phyloP scores from a whole-genome alignment of 1,140 invertebrate species.

The Lycorma delicatula region DNA sequence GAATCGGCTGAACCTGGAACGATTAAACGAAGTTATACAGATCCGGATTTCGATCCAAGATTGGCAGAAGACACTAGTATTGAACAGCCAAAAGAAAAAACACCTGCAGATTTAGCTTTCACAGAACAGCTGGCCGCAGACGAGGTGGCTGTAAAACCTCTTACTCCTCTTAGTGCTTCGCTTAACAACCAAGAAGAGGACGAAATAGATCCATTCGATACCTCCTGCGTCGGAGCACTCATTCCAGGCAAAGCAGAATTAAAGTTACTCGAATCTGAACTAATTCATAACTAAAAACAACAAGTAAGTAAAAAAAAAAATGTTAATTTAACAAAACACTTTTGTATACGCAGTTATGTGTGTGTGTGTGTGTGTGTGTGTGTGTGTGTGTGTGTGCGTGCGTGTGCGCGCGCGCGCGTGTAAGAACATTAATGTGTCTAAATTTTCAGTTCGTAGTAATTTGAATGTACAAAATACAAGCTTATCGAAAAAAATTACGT shows the following conservation, averaged over 20 bases:
- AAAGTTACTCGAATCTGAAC: slow-evolving; percentile 60
- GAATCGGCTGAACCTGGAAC: slow-evolving; percentile 4
- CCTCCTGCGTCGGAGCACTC: slow-evolving; percentile 60
- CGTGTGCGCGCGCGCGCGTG: too few species aligned
- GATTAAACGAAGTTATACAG: slow-evolving; percentile 17
- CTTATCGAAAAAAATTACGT: too few species aligned
- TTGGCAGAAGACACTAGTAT: slow-evolving; percentile 8
- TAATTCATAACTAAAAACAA: slow-evolving; percentile 31
- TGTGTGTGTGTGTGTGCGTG: too few species aligned
- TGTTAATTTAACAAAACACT: too few species aligned
- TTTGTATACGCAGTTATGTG: too few species aligned
- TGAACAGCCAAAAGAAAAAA: background rate
- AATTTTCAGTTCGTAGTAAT: too few species aligned
- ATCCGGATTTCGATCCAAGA: slow-evolving; percentile 26
- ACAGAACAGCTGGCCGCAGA: slow-evolving; percentile 16
- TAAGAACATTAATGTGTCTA: too few species aligned
- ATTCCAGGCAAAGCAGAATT: slow-evolving; percentile 63
- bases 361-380: too few species aligned
- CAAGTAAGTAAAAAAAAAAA: background rate
- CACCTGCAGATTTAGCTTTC: background rate
- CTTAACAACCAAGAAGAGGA: too few species aligned
- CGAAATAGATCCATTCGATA: slow-evolving; percentile 71
- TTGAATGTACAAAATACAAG: too few species aligned
- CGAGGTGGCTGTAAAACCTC: slow-evolving; percentile 27
- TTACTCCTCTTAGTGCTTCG: slow-evolving; percentile 33